These are phyloP conservation scores for Helicoverpa assulta DNA, from an alignment of 2,888 invertebrate genomes.

Conservation along the genomic window DNA sequence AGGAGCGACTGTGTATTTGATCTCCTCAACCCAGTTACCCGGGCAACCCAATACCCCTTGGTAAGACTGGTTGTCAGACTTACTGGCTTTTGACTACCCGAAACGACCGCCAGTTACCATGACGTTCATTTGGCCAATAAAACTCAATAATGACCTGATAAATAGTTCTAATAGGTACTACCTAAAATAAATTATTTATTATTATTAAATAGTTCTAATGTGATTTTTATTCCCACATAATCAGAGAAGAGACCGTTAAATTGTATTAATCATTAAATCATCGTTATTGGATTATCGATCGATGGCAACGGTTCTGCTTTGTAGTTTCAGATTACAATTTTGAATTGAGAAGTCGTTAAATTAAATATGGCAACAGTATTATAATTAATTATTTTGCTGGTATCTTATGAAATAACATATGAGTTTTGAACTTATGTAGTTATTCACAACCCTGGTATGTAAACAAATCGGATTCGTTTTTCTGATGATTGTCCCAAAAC, in stretches of 20 bases:
- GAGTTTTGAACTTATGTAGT: too few relatives aligned
- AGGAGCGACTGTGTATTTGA: too few relatives aligned
- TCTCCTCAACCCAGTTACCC: too few relatives aligned
- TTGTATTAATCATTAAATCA: slow-evolving; percentile 31
- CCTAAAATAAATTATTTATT: too few relatives aligned
- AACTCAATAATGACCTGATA: slow-evolving; percentile 29
- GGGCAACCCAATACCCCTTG: too few relatives aligned
- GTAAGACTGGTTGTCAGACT: too few relatives aligned
- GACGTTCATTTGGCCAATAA: slow-evolving; percentile 19
- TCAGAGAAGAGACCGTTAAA: slow-evolving; percentile 22
- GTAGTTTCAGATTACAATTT: slow-evolving; percentile 17
- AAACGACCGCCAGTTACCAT: not conserved
- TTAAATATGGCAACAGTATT: not conserved
- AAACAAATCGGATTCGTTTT: too few relatives aligned
- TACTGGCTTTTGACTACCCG: too few relatives aligned
- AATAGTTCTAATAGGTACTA: slow-evolving; percentile 16
- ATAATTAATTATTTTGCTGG: too few relatives aligned
- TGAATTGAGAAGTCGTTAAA: slow-evolving; percentile 13
- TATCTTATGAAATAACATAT: too few relatives aligned
- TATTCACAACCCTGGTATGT: too few relatives aligned
- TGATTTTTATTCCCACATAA: slow-evolving; percentile 23
- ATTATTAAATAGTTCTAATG: slow-evolving; percentile 15
- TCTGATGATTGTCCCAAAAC: too few relatives aligned
- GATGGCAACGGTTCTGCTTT: slow-evolving; percentile 11
- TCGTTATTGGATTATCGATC: slow-evolving; percentile 24